Base-by-base conservation (phyloP, 1,140 invertebrate genomes). In the Paraescarpia echinospica region DNA sequence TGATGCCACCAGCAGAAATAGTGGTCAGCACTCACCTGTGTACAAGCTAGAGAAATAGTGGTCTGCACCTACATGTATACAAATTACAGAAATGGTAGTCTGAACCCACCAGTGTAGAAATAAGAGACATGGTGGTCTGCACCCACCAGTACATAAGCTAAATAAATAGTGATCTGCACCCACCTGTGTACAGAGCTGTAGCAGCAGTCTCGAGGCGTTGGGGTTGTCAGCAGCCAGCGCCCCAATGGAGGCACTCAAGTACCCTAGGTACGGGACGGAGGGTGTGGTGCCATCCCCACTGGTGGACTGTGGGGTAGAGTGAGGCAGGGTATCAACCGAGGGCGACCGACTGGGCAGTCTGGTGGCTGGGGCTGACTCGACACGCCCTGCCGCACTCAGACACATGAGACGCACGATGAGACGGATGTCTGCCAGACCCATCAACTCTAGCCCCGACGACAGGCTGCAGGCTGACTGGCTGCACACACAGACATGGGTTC, bases 331-430 rank as follows among this genome's bases (percentile, higher is more conserved):
- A 18, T 77, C 59, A 31, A 31, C 59, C 0, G 59, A 77, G 18
- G 18, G 18, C 22, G 59, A 77, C 35, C 89, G 33, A 35, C 8
- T 34, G 33, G 33, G 33, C 31, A 34, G 34, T 22, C 34, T 90
- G 34, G 33, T 41, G 35, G 91, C 34, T 2, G 34, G 35, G 48
- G 34, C n/a, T 34, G 89, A 33, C 89, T 91, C 34, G 14, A 35
- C n/a, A 34, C 97, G 95, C 90, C 97, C 97, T 92, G 96, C 96
- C 5, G 97, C 97, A 93, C 97, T 96, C 41, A 97, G 94, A 89
- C 96, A 97, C 97, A 97, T 97, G 33, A 97, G 95, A n/a, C 96
- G 96, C 0, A 97, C 97, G 4, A 97, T 96, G 94, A 97, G 96
- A 92, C 96, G 95, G 41, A 97, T 97, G 95, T 97, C 97, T 41